These are phyloP conservation scores for Naso thynnoides DNA, from an alignment of 2,797 vertebrate species.

Conservation along the genomic window DNA sequence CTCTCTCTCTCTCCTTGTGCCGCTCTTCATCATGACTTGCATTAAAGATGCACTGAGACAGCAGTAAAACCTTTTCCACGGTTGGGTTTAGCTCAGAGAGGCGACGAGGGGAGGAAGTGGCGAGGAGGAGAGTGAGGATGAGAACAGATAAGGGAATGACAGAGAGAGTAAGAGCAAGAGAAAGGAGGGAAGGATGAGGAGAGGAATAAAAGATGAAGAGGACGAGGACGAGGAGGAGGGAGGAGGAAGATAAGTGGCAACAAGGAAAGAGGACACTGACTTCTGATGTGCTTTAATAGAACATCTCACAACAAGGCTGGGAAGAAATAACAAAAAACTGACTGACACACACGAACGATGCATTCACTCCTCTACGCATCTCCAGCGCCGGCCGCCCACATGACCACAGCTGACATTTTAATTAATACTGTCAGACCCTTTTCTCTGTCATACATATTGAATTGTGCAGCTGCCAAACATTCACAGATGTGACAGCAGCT, in stretches of 20 bases:
- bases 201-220: conserved; percentile 21
- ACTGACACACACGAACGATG: not conserved
- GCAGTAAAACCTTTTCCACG: conserved; percentile 55
- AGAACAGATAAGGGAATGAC: conserved; percentile 45
- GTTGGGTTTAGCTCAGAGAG: conserved; percentile 45
- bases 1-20: conserved; percentile 47
- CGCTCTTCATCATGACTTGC: conserved; percentile 57
- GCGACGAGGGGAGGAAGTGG: conserved; percentile 5
- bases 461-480: conserved; percentile 66
- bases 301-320: conserved; percentile 49
- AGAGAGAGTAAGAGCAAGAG: conserved; percentile 19
- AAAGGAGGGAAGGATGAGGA: conserved; percentile 24
- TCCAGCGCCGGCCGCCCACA: conserved; percentile 39
- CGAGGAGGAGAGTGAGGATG: conserved; percentile 5
- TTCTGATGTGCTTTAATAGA: conserved; percentile 63
- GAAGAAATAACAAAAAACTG: conserved; percentile 15
- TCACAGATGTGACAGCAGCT: conserved; percentile 76
- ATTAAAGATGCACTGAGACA: conserved; percentile 67
- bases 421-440: conserved; percentile 62
- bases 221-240: conserved; percentile 27
- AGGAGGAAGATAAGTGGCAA: conserved; percentile 53
- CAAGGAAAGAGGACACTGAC: conserved; percentile 45
- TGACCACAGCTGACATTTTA: conserved; percentile 67
- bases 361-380: not conserved
- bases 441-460: conserved; percentile 67